These are phyloP conservation scores for Dendrolimus kikuchii DNA, from an alignment of 1,140 invertebrate genomes.

Conservation along the genomic window DNA sequence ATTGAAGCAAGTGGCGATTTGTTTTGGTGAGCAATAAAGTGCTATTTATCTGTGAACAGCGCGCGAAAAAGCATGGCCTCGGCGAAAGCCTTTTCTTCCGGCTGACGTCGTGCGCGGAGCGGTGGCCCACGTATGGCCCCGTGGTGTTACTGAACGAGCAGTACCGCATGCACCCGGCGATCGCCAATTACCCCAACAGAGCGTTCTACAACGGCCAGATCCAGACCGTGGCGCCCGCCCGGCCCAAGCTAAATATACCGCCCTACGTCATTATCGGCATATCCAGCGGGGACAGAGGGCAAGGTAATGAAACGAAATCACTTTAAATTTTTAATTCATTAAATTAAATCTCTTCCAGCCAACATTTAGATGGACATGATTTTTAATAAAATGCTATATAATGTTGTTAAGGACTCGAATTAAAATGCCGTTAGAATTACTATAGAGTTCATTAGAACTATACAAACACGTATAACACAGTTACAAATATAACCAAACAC, in stretches of 20 bases:
- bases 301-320: constrained; percentile 21
- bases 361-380: no score
- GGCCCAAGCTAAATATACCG: constrained; percentile 53
- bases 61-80: constrained; percentile 74
- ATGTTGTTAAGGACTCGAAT: no score
- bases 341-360: no score
- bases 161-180: constrained; percentile 90
- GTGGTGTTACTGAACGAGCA: constrained; percentile 80
- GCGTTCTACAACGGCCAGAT: constrained; percentile 82
- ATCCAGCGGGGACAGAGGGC: constrained; percentile 69
- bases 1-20: no score
- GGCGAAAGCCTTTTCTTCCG: constrained; percentile 79
- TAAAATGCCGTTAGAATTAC: no score
- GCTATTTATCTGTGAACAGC: constrained; percentile 39
- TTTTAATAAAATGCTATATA: no score
- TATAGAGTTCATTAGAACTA: no score
- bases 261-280: constrained; percentile 73
- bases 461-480: no score
- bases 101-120: constrained; percentile 46
- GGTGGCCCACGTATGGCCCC: constrained; percentile 31
- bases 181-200: constrained; percentile 82
- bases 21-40: background rate
- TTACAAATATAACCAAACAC: no score
- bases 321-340: no score
- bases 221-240: constrained; percentile 30